Evolutionary conservation across 2,113 vertebrate genomes (phyloP).

Genomic region (Strix aluco): DNA sequence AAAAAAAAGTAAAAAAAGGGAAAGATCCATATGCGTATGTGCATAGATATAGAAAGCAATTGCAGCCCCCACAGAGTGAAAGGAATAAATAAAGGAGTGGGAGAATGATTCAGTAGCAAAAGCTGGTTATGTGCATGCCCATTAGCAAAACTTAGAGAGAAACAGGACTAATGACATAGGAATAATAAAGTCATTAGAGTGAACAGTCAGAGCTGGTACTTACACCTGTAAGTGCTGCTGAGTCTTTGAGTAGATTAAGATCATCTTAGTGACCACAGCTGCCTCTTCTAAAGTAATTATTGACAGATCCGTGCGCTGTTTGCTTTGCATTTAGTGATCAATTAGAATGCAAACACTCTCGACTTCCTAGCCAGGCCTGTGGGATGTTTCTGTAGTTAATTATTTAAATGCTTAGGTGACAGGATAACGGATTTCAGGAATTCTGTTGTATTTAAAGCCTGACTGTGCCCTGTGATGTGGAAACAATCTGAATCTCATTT

Average conservation of each 20-base stretch:
- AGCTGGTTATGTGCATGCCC: conserved; percentile 41
- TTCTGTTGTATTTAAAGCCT: conserved; percentile 33
- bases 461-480: conserved; percentile 53
- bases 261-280: conserved; percentile 29
- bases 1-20: too few relatives aligned
- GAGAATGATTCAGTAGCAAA: conserved; percentile 69
- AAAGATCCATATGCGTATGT: neutral
- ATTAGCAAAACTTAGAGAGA: conserved; percentile 69
- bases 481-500: conserved; percentile 49
- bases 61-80: conserved; percentile 43
- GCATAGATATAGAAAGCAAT: conserved; percentile 57
- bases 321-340: conserved; percentile 40
- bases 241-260: conserved; percentile 51
- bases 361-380: conserved; percentile 11
- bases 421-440: conserved; percentile 34
- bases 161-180: conserved; percentile 68
- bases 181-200: conserved; percentile 73
- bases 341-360: conserved; percentile 62
- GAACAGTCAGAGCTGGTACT: conserved; percentile 54
- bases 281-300: conserved; percentile 61
- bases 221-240: conserved; percentile 42
- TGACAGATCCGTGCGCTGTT: conserved; percentile 52
- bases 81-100: conserved; percentile 61
- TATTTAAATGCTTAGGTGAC: conserved; percentile 55
- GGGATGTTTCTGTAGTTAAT: conserved; percentile 63